Percentiles rank a stretch among this genome's conserved stretches.
Evolutionary conservation across 2,113 vertebrate species (phyloP).

Genomic region (Nymphicus hollandicus): DNA sequence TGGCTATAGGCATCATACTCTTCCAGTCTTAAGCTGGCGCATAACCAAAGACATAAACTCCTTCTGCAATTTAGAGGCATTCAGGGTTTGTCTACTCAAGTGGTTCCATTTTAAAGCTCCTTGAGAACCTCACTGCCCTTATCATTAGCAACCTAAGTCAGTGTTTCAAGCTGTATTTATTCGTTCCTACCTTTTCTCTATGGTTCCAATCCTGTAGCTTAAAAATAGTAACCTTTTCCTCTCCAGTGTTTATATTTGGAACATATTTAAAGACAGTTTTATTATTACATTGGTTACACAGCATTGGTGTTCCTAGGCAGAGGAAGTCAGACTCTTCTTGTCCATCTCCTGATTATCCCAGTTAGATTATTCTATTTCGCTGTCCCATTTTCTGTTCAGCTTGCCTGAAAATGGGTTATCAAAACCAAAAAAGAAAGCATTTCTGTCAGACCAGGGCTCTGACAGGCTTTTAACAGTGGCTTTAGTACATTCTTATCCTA

Average conservation of each 20-base stretch:
- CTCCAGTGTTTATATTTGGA: background rate
- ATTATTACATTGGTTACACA: background rate
- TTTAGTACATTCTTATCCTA: background rate
- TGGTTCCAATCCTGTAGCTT: background rate
- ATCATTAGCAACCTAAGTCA: background rate
- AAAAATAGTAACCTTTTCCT: background rate
- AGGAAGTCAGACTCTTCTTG: background rate
- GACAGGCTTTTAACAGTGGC: background rate
- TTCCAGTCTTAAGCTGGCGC: background rate
- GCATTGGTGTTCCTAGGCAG: background rate
- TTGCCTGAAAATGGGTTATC: constrained; percentile 4
- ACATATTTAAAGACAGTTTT: background rate
- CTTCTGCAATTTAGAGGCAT: background rate
- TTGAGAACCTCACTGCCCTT: background rate
- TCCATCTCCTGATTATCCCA: background rate
- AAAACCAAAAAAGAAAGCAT: background rate
- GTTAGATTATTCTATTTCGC: background rate
- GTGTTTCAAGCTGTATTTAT: background rate
- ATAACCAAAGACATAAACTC: background rate
- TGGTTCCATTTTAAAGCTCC: background rate
- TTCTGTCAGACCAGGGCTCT: background rate
- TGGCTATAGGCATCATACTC: background rate
- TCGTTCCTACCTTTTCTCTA: background rate
- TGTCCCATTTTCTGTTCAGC: background rate
- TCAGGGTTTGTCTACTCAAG: background rate